Conservation (phyloP, 2,113 vertebrate genomes). For the Delphinus delphis region DNA sequence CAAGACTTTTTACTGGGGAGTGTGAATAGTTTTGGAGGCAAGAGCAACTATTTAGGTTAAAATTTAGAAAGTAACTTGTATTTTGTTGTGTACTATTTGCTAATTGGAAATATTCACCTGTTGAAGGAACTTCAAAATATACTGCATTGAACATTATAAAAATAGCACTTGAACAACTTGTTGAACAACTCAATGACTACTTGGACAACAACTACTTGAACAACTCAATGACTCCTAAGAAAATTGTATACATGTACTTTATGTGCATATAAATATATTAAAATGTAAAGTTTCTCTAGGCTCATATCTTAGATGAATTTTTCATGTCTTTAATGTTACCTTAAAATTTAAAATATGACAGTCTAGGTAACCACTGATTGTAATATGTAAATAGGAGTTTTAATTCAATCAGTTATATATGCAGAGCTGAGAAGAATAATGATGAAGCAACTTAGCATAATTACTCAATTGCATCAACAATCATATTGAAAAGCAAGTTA, state of each 20-base stretch:
- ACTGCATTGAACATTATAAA: background rate
- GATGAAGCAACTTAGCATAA: conserved; percentile 54
- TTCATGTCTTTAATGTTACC: background rate
- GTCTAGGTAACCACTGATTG: background rate
- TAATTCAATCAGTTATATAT: conserved; percentile 51
- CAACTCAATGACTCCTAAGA: background rate
- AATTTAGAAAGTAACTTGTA: background rate
- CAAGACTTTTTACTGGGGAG: background rate
- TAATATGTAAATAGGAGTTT: conserved; percentile 55
- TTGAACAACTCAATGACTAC: background rate
- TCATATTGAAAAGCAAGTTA: conserved; percentile 59
- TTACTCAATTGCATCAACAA: conserved; percentile 51
- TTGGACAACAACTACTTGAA: background rate
- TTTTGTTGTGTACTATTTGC: background rate
- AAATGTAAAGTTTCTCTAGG: background rate
- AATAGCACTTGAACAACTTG: background rate
- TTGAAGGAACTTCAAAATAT: background rate
- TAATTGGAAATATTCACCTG: background rate
- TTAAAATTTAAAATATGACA: conserved; percentile 34
- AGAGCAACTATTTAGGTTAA: background rate
- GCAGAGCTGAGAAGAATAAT: conserved; percentile 43
- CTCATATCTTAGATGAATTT: background rate
- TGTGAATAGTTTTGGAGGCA: background rate
- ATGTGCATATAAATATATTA: background rate
- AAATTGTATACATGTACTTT: background rate